Evolutionary conservation across 2,113 vertebrate genomes (phyloP), one percentile per base, ranked within the genome.

Genomic region (Prinia subflava): DNA sequence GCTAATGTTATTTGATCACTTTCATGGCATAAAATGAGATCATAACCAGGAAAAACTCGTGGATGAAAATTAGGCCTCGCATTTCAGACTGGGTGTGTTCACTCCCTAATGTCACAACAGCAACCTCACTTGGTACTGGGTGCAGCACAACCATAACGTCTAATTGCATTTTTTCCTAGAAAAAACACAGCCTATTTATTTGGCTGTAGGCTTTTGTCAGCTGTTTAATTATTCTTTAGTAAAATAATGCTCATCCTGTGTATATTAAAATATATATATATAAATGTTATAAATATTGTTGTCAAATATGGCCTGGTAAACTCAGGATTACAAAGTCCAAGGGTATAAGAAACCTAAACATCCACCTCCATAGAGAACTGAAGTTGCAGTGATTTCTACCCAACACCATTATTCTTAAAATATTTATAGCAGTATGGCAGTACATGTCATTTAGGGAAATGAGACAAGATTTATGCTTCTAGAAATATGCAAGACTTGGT

Each of bases 41-140:
- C 97, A 97, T 94, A 93, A 81, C 90, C 94, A 98, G 84, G 94
- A 98, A 98, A 98, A 98, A 96, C 64, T 96, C 93, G 83, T 39
- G 91, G 87, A 86, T 96, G 92, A 96, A 98, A 96, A 96, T 83
- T 96, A 96, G 96, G 89, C 80, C 60, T 95, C 81, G 82, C 60
- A 88, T 97, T 96, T 96, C 93, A 88, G 77, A 87, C 83, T 69
- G 93, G 96, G 97, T 94, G 95, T 94, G 94, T 97, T 92, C 87
- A 56, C 52, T 94, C 83, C 74, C 65, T 87, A 95, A 96, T 89
- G 83, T 84, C 94, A 97, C 78, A 88, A 63, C 60, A 86, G 30
- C 56, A 92, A 37, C 27, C 64, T 95, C 69, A 50, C 64, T 97
- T 80, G 47, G 63, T 95, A 65, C 50, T 77, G 93, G 83, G 65